Evolutionary conservation across 2,797 vertebrate genomes (phyloP).

Genomic region (Rhodeus uyekii): DNA sequence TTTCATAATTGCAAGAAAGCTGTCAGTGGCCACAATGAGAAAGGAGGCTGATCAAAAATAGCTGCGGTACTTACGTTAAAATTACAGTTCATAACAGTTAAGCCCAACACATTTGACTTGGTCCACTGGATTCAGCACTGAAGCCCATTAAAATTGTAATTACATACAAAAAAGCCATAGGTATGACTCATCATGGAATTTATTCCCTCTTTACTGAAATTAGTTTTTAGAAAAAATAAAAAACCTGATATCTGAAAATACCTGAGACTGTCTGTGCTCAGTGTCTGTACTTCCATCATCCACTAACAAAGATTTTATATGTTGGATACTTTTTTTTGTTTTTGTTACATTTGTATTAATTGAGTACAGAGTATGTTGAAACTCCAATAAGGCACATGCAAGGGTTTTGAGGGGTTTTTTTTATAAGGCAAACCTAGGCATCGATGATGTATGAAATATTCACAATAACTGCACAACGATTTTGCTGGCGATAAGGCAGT

Average conservation of each 20-base stretch:
- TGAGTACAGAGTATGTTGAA: too few species aligned
- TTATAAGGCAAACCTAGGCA: too few species aligned
- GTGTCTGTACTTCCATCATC: neutral
- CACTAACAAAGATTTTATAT: neutral
- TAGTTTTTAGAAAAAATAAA: neutral
- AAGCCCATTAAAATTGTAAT: constrained; percentile 62
- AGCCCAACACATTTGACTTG: constrained; percentile 54
- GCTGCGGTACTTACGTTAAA: neutral
- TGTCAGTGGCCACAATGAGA: neutral
- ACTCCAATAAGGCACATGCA: too few species aligned
- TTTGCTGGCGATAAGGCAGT: too few species aligned
- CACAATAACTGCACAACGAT: too few species aligned
- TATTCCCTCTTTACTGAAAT: constrained; percentile 41
- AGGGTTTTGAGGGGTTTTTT: too few species aligned
- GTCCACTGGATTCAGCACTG: constrained; percentile 58
- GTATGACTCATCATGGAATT: constrained; percentile 52
- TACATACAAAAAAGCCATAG: constrained; percentile 58
- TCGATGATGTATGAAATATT: too few species aligned
- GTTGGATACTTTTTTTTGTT: neutral
- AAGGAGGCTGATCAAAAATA: constrained; percentile 8
- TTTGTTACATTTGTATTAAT: neutral
- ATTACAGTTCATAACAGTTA: constrained; percentile 5
- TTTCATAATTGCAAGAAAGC: constrained; percentile 15
- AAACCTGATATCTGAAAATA: too few species aligned
- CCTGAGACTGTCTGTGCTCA: neutral